These are phyloP conservation scores for Criorhina ranunculi DNA, from an alignment of 2,888 invertebrate genomes.

Conservation along the genomic window DNA sequence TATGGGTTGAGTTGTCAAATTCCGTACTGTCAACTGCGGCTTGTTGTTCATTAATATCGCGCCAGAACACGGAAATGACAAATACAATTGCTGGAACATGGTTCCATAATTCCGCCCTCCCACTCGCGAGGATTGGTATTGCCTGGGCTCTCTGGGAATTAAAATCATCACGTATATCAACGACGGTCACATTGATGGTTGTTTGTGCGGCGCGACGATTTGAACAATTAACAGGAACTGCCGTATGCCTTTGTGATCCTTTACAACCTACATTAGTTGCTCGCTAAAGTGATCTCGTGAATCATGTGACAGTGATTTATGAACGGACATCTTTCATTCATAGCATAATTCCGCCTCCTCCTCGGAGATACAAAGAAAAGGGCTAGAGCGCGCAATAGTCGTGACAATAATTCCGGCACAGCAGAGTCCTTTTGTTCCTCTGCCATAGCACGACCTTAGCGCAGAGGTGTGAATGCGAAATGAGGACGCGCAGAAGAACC, in stretches of 20 bases:
- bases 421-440: conserved; percentile 72
- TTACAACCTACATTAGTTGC: conserved; percentile 73
- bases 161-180: conserved; percentile 72
- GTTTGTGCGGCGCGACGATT: conserved; percentile 51
- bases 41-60: conserved; percentile 73
- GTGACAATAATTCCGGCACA: conserved; percentile 71
- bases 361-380: conserved; percentile 11
- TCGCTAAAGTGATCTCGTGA: conserved; percentile 75
- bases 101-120: conserved; percentile 71
- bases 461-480: conserved; percentile 74
- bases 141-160: conserved; percentile 54
- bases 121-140: conserved; percentile 60
- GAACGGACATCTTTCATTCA: conserved; percentile 76
- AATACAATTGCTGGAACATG: conserved; percentile 73
- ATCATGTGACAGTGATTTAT: conserved; percentile 77
- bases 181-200: conserved; percentile 48
- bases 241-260: conserved; percentile 71
- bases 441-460: conserved; percentile 62
- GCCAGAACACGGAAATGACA: conserved; percentile 70
- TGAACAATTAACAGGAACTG: conserved; percentile 76
- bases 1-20: conserved; percentile 75
- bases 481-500: conserved; percentile 69
- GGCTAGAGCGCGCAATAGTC: conserved; percentile 60
- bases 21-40: conserved; percentile 64
- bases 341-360: conserved; percentile 75